Evolutionary conservation across 1,140 invertebrate genomes (phyloP).

Genomic region (Ruditapes philippinarum): DNA sequence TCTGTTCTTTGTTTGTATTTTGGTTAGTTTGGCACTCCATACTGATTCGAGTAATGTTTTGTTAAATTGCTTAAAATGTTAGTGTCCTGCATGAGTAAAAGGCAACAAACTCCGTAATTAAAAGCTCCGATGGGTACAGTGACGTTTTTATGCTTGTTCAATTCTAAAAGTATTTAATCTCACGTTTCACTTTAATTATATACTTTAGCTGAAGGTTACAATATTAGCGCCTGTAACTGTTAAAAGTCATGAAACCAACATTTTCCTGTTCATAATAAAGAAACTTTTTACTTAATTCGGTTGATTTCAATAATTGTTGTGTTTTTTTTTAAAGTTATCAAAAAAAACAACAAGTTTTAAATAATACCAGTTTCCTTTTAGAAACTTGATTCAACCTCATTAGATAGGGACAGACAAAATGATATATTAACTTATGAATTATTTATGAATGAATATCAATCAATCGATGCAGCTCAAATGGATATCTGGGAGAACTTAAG

Average conservation of each 20-base stretch:
- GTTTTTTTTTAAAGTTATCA: too few relatives aligned
- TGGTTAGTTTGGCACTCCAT: not conserved
- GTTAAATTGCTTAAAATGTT: conserved; percentile 45
- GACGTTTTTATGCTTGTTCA: conserved; percentile 28
- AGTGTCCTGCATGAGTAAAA: conserved; percentile 15
- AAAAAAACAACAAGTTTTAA: too few relatives aligned
- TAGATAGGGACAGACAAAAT: not conserved
- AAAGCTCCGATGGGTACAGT: conserved; percentile 15
- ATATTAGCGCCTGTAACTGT: not conserved
- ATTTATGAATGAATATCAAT: conserved; percentile 17
- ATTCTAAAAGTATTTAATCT: conserved; percentile 9
- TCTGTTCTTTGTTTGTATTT: not conserved
- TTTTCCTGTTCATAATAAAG: not conserved
- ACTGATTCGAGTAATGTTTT: not conserved
- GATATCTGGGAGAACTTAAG: not conserved
- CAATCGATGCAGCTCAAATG: not conserved
- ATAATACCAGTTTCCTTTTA: not conserved
- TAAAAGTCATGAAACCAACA: not conserved
- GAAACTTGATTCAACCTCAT: not conserved
- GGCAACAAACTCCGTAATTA: conserved; percentile 20
- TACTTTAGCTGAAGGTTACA: not conserved
- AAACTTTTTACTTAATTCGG: too few relatives aligned
- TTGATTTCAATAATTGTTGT: too few relatives aligned
- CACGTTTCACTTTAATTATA: conserved; percentile 39
- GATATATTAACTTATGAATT: not conserved